Percentiles rank a stretch among this genome's conserved stretches.
Conservation (phyloP, 1,140 invertebrate species). For the Akabosia matsudoensis region DNA sequence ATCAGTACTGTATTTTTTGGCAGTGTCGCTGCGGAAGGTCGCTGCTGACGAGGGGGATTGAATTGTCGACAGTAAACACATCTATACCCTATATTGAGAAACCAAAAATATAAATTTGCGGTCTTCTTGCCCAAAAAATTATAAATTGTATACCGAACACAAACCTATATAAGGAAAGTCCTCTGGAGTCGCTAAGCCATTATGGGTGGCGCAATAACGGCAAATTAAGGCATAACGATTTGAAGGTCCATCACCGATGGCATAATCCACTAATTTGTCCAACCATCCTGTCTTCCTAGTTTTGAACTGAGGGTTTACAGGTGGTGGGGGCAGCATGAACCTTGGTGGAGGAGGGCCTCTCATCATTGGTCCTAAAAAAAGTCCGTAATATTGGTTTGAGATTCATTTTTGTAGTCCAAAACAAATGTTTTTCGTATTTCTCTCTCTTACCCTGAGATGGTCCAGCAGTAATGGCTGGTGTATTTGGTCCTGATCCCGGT, state of each 20-base stretch:
- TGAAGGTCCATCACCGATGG: constrained; percentile 90
- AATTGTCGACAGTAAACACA: constrained; percentile 45
- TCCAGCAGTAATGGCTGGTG: neutral
- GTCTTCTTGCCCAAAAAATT: too few relatives aligned
- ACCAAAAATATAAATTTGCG: constrained; percentile 15
- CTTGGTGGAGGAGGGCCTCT: constrained; percentile 4
- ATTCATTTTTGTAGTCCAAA: neutral
- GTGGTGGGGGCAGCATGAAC: constrained; percentile 38
- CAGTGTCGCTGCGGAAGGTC: constrained; percentile 38
- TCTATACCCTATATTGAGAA: constrained; percentile 36
- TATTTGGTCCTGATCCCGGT: too few relatives aligned
- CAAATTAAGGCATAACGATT: constrained; percentile 80
- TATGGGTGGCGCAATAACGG: constrained; percentile 81
- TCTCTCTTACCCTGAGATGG: neutral
- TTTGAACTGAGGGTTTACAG: constrained; percentile 32
- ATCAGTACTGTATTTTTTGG: constrained; percentile 39
- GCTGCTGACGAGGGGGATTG: constrained; percentile 42
- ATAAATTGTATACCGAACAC: too few relatives aligned
- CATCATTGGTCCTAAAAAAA: neutral
- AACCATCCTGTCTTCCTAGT: constrained; percentile 63
- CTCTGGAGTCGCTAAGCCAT: constrained; percentile 94
- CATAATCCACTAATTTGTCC: constrained; percentile 86
- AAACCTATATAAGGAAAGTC: constrained; percentile 89
- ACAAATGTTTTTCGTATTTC: neutral
- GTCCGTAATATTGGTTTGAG: too few relatives aligned